Conservation (phyloP, 2,888 invertebrate species). For the Gibbula magus region DNA sequence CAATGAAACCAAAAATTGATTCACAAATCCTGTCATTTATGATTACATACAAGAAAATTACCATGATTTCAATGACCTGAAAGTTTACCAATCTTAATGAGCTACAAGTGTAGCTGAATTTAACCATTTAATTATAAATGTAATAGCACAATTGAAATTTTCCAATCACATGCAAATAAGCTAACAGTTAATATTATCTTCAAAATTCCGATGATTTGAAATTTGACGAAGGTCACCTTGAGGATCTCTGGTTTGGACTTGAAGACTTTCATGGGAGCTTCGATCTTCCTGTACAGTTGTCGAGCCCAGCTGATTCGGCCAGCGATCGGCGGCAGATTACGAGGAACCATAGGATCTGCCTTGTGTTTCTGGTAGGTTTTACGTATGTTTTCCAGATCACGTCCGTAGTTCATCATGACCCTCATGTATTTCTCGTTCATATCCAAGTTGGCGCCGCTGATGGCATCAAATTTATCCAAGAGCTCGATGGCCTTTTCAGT, state of each 20-base stretch:
- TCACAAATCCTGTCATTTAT: too few species aligned
- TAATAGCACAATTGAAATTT: too few species aligned
- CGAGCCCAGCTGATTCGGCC: constrained; percentile 87
- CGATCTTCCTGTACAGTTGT: constrained; percentile 87
- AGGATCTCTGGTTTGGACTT: constrained; percentile 73
- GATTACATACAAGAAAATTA: too few species aligned
- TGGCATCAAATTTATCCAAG: constrained; percentile 73
- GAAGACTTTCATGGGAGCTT: constrained; percentile 83
- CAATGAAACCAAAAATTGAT: constrained; percentile 27
- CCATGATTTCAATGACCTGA: too few species aligned
- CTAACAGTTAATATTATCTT: too few species aligned
- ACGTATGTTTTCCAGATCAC: constrained; percentile 86
- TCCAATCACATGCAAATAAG: too few species aligned
- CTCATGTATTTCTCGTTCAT: constrained; percentile 75
- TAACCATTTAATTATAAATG: too few species aligned
- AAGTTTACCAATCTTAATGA: too few species aligned
- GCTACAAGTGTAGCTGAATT: too few species aligned
- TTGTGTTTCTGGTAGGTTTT: constrained; percentile 89
- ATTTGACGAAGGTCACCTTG: constrained; percentile 49
- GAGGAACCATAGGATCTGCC: constrained; percentile 90
- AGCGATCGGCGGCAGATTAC: constrained; percentile 93
- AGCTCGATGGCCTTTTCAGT: constrained; percentile 74
- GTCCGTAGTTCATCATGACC: constrained; percentile 78
- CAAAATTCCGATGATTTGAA: too few species aligned
- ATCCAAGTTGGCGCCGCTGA: constrained; percentile 72